Evolutionary conservation across 2,888 invertebrate species (phyloP).

Genomic region (Bruchidius siliquastri): DNA sequence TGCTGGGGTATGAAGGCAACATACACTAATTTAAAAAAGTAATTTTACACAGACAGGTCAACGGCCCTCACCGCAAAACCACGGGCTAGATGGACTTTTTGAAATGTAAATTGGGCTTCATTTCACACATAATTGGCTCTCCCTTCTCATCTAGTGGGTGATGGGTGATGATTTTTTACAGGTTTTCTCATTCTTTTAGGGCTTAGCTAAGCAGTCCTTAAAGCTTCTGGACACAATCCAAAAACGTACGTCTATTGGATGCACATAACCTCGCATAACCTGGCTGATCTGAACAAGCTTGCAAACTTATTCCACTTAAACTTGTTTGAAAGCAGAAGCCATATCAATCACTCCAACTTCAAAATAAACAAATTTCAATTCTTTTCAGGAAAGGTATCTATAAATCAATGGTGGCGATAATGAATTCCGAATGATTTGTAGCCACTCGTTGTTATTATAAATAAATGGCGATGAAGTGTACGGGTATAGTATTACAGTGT

Average conservation of each 20-base stretch:
- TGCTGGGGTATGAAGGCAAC: background rate
- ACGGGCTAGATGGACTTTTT: background rate
- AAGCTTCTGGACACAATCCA: too few relatives aligned
- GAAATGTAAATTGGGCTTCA: background rate
- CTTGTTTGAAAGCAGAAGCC: background rate
- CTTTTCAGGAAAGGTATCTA: conserved; percentile 1
- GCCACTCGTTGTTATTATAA: conserved; percentile 7
- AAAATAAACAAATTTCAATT: background rate
- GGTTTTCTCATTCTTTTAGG: too few relatives aligned
- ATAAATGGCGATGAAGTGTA: background rate
- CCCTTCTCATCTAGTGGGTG: too few relatives aligned
- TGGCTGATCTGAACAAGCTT: too few relatives aligned
- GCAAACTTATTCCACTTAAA: background rate
- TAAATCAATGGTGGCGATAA: conserved; percentile 17
- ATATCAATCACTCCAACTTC: background rate
- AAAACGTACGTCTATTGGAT: too few relatives aligned
- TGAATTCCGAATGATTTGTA: conserved; percentile 20
- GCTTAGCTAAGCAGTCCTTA: too few relatives aligned
- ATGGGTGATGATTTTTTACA: too few relatives aligned
- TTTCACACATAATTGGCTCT: background rate
- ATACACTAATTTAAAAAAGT: background rate
- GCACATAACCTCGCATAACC: too few relatives aligned
- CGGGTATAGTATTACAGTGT: background rate
- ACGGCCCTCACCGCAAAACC: background rate
- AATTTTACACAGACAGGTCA: background rate